Evolutionary conservation across 2,888 invertebrate genomes (phyloP).

Genomic region (Rhorus exstirpatorius): DNA sequence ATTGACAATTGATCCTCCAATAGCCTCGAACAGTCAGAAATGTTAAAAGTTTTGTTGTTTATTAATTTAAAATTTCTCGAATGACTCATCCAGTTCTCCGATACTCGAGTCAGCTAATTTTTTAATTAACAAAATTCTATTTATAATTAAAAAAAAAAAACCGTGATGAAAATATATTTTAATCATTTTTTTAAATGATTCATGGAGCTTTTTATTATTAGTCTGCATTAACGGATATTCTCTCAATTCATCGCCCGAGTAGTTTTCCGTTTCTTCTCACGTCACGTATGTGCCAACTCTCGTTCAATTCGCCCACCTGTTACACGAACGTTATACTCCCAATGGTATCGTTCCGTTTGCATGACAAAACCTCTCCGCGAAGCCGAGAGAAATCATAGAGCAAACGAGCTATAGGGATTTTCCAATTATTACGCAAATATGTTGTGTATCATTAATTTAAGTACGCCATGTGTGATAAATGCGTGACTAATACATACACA

Average conservation of each 20-base stretch:
- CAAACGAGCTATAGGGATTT: not conserved
- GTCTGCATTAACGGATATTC: too few relatives aligned
- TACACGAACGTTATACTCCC: conserved; percentile 11
- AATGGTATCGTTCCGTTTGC: conserved; percentile 13
- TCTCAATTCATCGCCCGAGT: not conserved
- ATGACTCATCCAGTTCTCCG: too few relatives aligned
- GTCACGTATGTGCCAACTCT: conserved; percentile 4
- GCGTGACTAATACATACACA: too few relatives aligned
- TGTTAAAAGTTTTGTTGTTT: too few relatives aligned
- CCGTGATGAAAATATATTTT: too few relatives aligned
- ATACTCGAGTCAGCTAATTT: too few relatives aligned
- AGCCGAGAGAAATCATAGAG: not conserved
- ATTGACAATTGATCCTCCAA: conserved; percentile 4
- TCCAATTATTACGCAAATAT: not conserved
- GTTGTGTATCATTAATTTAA: not conserved
- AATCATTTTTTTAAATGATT: not conserved
- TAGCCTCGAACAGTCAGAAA: too few relatives aligned
- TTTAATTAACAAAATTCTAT: too few relatives aligned
- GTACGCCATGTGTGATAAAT: too few relatives aligned
- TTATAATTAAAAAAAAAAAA: too few relatives aligned
- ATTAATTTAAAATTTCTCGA: too few relatives aligned
- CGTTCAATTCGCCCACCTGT: conserved; percentile 31
- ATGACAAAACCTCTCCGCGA: conserved; percentile 13
- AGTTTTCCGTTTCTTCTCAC: not conserved
- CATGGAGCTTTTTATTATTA: too few relatives aligned